These are phyloP conservation scores for Mesochorus sp. DNA, from an alignment of 2,888 invertebrate genomes.

Conservation along the genomic window DNA sequence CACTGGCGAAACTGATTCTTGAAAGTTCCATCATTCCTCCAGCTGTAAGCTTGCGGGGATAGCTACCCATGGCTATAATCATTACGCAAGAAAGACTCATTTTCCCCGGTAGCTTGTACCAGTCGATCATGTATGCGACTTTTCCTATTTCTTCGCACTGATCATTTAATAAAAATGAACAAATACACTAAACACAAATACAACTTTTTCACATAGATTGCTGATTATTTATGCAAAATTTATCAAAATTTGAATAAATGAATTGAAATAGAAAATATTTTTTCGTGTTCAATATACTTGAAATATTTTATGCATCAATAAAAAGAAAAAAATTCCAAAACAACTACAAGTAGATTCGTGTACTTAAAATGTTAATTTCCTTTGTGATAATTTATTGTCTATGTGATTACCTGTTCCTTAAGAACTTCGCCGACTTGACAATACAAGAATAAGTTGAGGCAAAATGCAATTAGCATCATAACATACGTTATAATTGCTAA, in stretches of 20 bases:
- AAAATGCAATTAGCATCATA: background rate
- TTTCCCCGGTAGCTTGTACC: conserved; percentile 55
- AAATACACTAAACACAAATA: background rate
- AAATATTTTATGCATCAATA: background rate
- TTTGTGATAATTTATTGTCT: background rate
- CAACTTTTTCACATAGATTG: no score
- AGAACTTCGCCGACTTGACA: conserved; percentile 28
- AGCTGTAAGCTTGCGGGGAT: conserved; percentile 55
- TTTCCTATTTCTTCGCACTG: conserved; percentile 51
- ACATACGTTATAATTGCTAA: conserved; percentile 19
- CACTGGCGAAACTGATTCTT: conserved; percentile 40
- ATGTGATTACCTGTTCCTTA: conserved; percentile 11
- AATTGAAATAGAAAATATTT: background rate
- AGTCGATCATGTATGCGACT: conserved; percentile 54
- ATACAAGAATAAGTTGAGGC: conserved; percentile 29
- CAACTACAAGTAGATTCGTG: no score
- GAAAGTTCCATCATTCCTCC: conserved; percentile 61
- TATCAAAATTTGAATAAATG: background rate
- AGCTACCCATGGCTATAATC: conserved; percentile 45
- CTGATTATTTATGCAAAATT: background rate
- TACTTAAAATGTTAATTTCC: background rate
- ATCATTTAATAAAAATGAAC: background rate
- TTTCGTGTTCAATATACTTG: background rate
- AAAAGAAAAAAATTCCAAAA: background rate
- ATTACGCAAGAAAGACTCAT: conserved; percentile 43